A percentile compares a stretch with the other conserved stretches of the same genome.
Evolutionary conservation across 2,113 vertebrate genomes (phyloP).

Genomic region (Thalassoma bifasciatum): DNA sequence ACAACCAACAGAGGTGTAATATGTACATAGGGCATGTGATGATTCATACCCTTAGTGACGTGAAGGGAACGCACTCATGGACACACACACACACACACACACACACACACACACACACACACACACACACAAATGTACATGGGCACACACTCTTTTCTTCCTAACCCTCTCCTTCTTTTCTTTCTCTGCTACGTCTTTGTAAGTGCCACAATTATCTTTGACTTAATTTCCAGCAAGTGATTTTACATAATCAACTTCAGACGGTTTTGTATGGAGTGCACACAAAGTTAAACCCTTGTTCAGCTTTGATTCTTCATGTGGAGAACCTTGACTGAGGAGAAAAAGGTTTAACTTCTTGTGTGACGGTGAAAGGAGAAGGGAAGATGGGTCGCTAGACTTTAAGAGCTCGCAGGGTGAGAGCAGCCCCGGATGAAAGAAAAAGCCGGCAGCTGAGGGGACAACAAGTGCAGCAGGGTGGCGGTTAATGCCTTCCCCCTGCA

Average conservation of each 20-base stretch:
- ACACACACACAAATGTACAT: too few relatives aligned
- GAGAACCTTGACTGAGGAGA: conserved; percentile 41
- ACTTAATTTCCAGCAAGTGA: conserved; percentile 42
- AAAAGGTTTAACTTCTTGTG: conserved; percentile 40
- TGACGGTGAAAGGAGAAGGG: conserved; percentile 37
- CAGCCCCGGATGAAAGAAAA: conserved; percentile 62
- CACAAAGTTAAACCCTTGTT: conserved; percentile 31
- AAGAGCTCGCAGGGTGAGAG: conserved; percentile 56
- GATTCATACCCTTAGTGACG: conserved; percentile 57
- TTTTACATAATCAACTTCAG: conserved; percentile 45
- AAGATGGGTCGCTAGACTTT: conserved; percentile 48
- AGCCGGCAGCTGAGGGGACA: conserved; percentile 74
- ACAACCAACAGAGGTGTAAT: conserved; percentile 68
- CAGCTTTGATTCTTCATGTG: conserved; percentile 20
- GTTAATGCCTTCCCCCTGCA: conserved; percentile 65
- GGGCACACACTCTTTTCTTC: conserved; percentile 19
- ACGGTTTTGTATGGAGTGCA: conserved; percentile 9
- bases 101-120: neutral
- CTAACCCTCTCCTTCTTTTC: neutral
- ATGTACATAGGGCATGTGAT: conserved; percentile 55
- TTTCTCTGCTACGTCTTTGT: conserved; percentile 13
- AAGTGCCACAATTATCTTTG: conserved; percentile 33
- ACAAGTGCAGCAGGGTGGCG: conserved; percentile 76
- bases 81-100: too few relatives aligned
- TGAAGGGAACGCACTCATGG: conserved; percentile 11